Base-by-base conservation (phyloP, 2,888 invertebrate species). In the Lasioglossum oenotherae region DNA sequence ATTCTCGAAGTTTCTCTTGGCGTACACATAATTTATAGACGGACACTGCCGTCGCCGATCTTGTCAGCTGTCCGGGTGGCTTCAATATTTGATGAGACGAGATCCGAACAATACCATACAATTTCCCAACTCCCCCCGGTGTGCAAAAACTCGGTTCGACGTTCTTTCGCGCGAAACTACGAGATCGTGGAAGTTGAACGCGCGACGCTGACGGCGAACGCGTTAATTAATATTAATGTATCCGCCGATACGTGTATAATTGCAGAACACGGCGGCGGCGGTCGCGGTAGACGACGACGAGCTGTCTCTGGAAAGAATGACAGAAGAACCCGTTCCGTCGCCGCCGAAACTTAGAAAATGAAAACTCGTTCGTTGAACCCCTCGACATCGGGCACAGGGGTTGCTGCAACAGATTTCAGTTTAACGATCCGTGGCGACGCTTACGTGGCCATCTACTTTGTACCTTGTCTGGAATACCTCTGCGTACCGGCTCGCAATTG, bases 401-500 rank as follows among this genome's bases (percentile, higher is more conserved):
- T 87, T 87, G 87, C 77, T 87, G 80, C 76, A 79, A 78, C 87
- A 84, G 87, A 87, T 87, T 87, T 87, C 76, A 87, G 84, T 81
- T 86, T 86, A 87, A 87, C 87, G 87, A 86, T 86, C 87, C 87
- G 81, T 87, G 67, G 79, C 84, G 87, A 72, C 84, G 84, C 84
- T 87, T 84, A 87, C 87, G 84, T 86, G 87, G 87, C 87, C 81
- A 75, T 87, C 80, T 86, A 84, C 87, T 79, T 84, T 86, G 80
- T 81, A 81, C 81, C 74, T 69, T 57, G 86, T 78, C 87, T 67
- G 76, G 81, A 79, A 86, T 82, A 85, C 80, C 85, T 82, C 83
- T 78, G 71, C 57, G 78, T 76, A 74, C 81, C 82, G 64, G 44
- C 46, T 72, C 38, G 87, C 87, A 84, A 86, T 87, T 87, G 86